Evolutionary conservation across 2,888 invertebrate species (phyloP), one percentile per base, ranked within the genome.

Genomic region (Pantelozetes paolii): DNA sequence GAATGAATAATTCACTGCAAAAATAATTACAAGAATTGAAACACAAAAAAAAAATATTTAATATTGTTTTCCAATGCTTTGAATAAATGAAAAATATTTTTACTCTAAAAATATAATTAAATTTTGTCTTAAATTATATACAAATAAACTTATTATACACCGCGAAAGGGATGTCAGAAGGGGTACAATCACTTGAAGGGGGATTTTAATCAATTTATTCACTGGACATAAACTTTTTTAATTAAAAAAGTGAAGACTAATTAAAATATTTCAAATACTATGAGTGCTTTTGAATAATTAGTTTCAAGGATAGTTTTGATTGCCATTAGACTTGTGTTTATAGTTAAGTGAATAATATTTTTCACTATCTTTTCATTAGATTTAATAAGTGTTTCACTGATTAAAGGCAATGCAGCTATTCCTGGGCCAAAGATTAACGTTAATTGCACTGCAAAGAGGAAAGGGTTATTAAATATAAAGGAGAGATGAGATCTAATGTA

Each of bases 201-300:
- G 18, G 54, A 23, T 26, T 54, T 26, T 54, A 54, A 54, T 26
- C 23, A 54, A 54, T 54, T 54, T 50, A 13, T 18, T 50, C 50
- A n/a, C 20, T 26, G 26, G 11, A 26, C 26, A 11, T 26, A 23
- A 23, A 23, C 20, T 26, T 54, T 26, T 54, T 54, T 26, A 54
- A 23, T 54, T 26, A 54, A 54, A 20, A n/a, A 45, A 50, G 50
- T 20, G 50, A 50, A 50, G 50, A 20, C 50, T 50, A 50, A 50
- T 50, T 50, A 50, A 50, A 54, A 54, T 54, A 23, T 54, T 54
- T 54, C 54, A 54, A 26, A 54, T 54, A 26, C 15, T 54, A 54
- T 26, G 50, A n/a, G 50, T n/a, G 15, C 50, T 50, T n/a, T 20
- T 50, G 54, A 54, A 54, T 54, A 54, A 54, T 54, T 18, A 54